Evolutionary conservation across 2,113 vertebrate genomes (phyloP).

Genomic region (Pterocles gutturalis): DNA sequence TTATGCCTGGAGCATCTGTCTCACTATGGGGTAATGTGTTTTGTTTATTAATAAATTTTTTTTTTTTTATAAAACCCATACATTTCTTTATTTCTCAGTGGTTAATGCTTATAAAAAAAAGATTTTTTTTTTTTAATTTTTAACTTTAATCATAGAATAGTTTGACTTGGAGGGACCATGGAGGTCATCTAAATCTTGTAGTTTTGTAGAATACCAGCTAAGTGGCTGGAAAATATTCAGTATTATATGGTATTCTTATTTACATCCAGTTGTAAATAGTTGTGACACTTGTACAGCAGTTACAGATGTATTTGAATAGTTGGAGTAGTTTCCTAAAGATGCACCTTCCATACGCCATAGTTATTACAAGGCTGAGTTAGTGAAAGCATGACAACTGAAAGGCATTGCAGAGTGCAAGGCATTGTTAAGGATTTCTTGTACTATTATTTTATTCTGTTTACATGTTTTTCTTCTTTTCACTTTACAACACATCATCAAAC

Average conservation of each 20-base stretch:
- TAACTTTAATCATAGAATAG: background rate
- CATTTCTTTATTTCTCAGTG: accelerated
- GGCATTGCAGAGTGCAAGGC: background rate
- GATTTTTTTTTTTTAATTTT: background rate
- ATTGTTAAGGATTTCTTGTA: background rate
- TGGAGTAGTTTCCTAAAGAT: background rate
- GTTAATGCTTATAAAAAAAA: background rate
- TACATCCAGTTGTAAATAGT: background rate
- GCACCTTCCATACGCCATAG: background rate
- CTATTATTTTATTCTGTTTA: background rate
- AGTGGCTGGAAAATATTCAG: background rate
- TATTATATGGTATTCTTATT: background rate
- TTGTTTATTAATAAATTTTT: background rate
- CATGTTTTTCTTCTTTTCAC: background rate
- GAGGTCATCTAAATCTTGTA: background rate
- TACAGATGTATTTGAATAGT: background rate
- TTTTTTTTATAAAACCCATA: background rate
- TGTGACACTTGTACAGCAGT: background rate
- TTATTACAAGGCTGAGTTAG: background rate
- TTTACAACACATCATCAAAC: background rate
- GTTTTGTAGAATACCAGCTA: background rate
- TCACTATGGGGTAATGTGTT: background rate
- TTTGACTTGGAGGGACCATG: too few relatives aligned
- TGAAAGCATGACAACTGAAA: background rate
- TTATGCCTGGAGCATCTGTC: background rate